Conservation (phyloP, 2,797 vertebrate species). For the Euthynnus affinis region DNA sequence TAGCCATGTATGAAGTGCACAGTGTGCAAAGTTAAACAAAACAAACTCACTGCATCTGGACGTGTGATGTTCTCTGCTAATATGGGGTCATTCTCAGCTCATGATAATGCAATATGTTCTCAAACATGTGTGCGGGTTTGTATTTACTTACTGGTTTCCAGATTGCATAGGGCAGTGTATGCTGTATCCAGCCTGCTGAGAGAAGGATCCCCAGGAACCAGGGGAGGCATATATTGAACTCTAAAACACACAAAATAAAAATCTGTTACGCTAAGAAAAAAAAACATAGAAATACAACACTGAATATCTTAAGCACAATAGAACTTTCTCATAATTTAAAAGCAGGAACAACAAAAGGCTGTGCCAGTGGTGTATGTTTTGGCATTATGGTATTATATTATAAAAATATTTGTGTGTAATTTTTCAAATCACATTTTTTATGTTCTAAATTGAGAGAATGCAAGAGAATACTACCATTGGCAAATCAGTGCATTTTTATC, state of each 20-base stretch:
- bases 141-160: slow-evolving; percentile 87
- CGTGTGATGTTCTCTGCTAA: not conserved
- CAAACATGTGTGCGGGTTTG: not conserved
- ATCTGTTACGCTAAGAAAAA: not conserved
- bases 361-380: not conserved
- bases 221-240: slow-evolving; percentile 78
- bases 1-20: not conserved
- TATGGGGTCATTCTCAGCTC: not conserved
- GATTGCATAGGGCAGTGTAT: slow-evolving; percentile 85
- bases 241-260: slow-evolving; percentile 72
- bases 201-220: slow-evolving; percentile 80
- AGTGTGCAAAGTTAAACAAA: not conserved
- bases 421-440: not conserved
- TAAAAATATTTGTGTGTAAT: no score
- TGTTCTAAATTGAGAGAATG: not conserved
- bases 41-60: not conserved
- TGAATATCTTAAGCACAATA: not conserved
- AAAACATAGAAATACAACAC: not conserved
- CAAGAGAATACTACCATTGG: not conserved
- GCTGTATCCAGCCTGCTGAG: slow-evolving; percentile 83
- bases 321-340: not conserved
- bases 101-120: not conserved
- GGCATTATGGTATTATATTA: no score
- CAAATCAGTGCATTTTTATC: not conserved
- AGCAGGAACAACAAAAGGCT: not conserved